Percentiles rank a stretch among this genome's conserved stretches.
These are phyloP conservation scores for Leucosticte australis DNA, from an alignment of 2,113 vertebrate species.

Conservation along the genomic window DNA sequence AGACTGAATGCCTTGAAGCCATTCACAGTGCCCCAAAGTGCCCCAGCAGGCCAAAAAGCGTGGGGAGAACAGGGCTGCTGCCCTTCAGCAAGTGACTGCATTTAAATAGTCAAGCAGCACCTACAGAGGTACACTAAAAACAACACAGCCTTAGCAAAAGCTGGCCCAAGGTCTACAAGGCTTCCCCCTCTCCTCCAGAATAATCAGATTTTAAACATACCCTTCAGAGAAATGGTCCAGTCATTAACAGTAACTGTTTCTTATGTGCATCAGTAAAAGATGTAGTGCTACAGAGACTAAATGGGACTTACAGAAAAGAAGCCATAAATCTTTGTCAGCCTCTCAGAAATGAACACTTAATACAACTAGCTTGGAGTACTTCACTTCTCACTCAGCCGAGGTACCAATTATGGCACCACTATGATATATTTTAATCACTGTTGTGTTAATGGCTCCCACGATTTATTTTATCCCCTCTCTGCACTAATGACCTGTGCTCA, in stretches of 20 bases:
- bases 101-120: slow-evolving; percentile 12
- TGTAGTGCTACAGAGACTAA: slow-evolving; percentile 16
- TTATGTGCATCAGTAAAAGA: slow-evolving; percentile 50
- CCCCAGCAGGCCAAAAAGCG: background rate
- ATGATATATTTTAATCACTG: slow-evolving; percentile 52
- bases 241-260: slow-evolving; percentile 39
- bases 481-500: slow-evolving; percentile 34
- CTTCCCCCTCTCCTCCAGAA: background rate
- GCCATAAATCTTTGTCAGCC: slow-evolving; percentile 55
- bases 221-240: slow-evolving; percentile 35
- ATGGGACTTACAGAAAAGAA: slow-evolving; percentile 43
- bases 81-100: background rate
- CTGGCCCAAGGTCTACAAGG: background rate
- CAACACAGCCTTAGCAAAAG: background rate
- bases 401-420: slow-evolving; percentile 42
- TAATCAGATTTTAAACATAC: slow-evolving; percentile 37
- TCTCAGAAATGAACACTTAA: slow-evolving; percentile 56
- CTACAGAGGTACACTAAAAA: background rate
- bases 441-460: slow-evolving; percentile 42
- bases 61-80: background rate
- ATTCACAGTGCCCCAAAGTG: background rate
- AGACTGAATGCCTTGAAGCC: background rate
- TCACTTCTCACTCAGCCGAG: slow-evolving; percentile 11
- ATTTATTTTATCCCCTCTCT: slow-evolving; percentile 34
- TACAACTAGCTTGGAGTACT: slow-evolving; percentile 34